Evolutionary conservation across 2,797 vertebrate species (phyloP), one percentile per base, ranked within the genome.

Genomic region (Pelobates cultripes): DNA sequence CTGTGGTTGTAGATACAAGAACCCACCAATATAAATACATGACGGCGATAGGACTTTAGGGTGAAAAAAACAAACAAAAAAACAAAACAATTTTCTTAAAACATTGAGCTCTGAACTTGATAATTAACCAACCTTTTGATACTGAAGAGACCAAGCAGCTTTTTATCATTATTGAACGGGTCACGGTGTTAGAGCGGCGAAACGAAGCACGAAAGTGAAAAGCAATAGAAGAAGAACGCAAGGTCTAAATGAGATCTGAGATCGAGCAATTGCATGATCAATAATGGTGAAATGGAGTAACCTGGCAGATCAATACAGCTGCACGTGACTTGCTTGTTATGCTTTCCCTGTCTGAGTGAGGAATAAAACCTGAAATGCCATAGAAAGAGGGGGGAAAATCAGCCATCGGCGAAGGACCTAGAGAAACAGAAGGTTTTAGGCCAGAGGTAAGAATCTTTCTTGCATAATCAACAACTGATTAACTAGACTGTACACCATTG

Each of bases 221-320:
- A 79, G 78, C 64, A 44, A 45, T 82, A 79, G 78, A 79, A 45
- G 83, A 77, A 85, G 81, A 89, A 85, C 15, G 86, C 81, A 70
- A 87, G 73, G 69, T 83, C 87, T 88, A 88, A 88, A 89, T 87
- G 87, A 91, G 88, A 89, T 82, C 74, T 15, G 40, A 89, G 89
- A 91, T 86, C 89, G 89, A 87, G 89, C 90, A 88, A 89, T 90
- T 89, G 89, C 85, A 78, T 87, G 88, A 90, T 90, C 88, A 83
- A 90, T 89, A 86, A 70, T 4, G 75, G 76, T 83, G 86, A 89
- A 89, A 91, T 86, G 79, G 87, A 90, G 87, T 86, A 86, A 87
- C 88, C 89, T 85, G 75, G 77, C 82, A 42, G 84, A 88, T 91
- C 90, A 86, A 89, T 88, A 87, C 10, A 2, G 15, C 17, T 64